Evolutionary conservation across 2,888 invertebrate species (phyloP).

Genomic region (Polietes domitor): DNA sequence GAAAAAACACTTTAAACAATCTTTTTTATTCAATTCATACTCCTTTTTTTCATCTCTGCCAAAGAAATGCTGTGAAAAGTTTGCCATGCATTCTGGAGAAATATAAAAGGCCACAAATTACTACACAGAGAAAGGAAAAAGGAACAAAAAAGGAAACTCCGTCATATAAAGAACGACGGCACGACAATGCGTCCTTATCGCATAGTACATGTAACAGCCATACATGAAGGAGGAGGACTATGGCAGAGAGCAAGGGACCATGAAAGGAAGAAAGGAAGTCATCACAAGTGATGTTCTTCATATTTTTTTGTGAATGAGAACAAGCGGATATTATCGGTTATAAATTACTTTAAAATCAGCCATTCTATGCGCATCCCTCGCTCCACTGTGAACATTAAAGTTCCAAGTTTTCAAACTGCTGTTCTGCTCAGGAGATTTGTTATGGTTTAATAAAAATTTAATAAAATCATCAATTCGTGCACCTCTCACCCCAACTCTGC

Average conservation of each 20-base stretch:
- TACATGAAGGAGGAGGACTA: background rate
- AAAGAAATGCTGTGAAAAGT: background rate
- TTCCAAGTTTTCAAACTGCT: constrained; percentile 9
- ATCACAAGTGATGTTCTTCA: constrained; percentile 12
- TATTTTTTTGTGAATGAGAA: background rate
- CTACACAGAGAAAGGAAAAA: background rate
- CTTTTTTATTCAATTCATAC: constrained; percentile 4
- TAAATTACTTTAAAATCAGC: constrained; percentile 32
- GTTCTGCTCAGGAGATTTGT: background rate
- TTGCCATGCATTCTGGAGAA: background rate
- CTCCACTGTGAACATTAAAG: constrained; percentile 17
- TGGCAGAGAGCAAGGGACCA: too few species aligned
- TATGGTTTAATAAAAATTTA: constrained; percentile 29
- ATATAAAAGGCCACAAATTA: constrained; percentile 5
- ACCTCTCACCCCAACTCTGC: too few species aligned
- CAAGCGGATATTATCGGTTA: constrained; percentile 10
- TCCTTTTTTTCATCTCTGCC: background rate
- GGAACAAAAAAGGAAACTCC: background rate
- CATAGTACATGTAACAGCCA: background rate
- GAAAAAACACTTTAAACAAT: background rate
- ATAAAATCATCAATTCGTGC: constrained; percentile 50
- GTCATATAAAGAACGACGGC: background rate
- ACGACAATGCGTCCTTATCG: background rate
- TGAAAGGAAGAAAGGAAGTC: background rate
- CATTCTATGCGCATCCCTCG: background rate